These are phyloP conservation scores for Synanthedon tipuliformis DNA, from an alignment of 2,888 invertebrate species.

Conservation along the genomic window DNA sequence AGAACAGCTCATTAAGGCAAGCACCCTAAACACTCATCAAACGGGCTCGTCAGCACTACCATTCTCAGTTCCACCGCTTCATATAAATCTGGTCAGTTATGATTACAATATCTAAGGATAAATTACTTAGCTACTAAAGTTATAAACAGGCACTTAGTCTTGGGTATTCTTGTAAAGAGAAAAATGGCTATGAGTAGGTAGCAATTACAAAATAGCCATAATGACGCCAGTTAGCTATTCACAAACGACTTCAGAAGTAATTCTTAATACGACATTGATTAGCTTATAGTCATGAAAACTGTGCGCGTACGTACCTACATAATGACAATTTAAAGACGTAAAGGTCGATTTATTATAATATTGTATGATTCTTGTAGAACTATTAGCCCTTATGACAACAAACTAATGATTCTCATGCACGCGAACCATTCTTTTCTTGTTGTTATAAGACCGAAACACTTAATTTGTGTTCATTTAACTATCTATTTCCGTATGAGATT, in stretches of 20 bases:
- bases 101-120: background rate
- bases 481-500: too few species aligned
- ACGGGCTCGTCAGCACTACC: too few species aligned
- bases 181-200: conserved; percentile 49
- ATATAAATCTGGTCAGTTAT: too few species aligned
- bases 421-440: conserved; percentile 49
- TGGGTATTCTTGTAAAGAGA: conserved; percentile 8
- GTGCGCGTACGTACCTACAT: conserved; percentile 34
- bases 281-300: conserved; percentile 43
- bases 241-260: conserved; percentile 61
- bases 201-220: conserved; percentile 60
- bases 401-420: conserved; percentile 54
- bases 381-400: conserved; percentile 69
- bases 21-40: too few species aligned
- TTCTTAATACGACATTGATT: conserved; percentile 69
- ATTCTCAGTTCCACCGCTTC: too few species aligned
- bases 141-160: conserved; percentile 11
- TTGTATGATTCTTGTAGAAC: conserved; percentile 65
- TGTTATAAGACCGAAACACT: background rate
- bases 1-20: too few species aligned
- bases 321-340: conserved; percentile 70
- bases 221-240: conserved; percentile 53
- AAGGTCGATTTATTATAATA: conserved; percentile 68
- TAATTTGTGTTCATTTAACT: background rate
- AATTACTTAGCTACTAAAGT: background rate